Evolutionary conservation across 1,140 invertebrate genomes (phyloP).

Genomic region (Sycobia sp.): DNA sequence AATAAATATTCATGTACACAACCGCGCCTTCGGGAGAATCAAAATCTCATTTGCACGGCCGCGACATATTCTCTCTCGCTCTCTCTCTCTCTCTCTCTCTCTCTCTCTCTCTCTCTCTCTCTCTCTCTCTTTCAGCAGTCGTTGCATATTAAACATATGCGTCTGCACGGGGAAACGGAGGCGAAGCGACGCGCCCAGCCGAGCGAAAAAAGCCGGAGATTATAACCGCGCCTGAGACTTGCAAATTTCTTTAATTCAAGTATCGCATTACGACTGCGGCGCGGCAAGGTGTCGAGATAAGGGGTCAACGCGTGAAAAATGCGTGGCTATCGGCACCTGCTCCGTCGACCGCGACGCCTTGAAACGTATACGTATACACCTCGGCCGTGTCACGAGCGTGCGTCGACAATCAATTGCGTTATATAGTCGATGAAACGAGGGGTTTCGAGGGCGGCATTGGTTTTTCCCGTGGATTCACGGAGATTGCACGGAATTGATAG

Average conservation of each 20-base stretch:
- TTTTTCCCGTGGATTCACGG: too few relatives aligned
- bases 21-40: too few relatives aligned
- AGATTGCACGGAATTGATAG: too few relatives aligned
- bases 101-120: neutral
- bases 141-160: too few relatives aligned
- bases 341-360: too few relatives aligned
- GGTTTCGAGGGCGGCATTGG: too few relatives aligned
- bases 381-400: neutral
- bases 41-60: too few relatives aligned
- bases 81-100: neutral
- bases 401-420: neutral
- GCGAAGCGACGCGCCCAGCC: neutral
- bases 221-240: neutral
- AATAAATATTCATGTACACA: too few relatives aligned
- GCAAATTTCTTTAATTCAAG: conserved; percentile 10
- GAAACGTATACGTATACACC: too few relatives aligned
- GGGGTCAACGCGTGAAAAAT: conserved; percentile 27
- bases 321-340: conserved; percentile 14
- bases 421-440: too few relatives aligned
- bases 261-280: neutral
- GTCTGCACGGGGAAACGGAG: neutral
- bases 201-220: neutral
- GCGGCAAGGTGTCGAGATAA: neutral
- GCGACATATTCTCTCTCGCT: neutral
- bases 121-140: neutral